A percentile compares a stretch with the other conserved stretches of the same genome.
Evolutionary conservation across 1,140 invertebrate genomes (phyloP).

Genomic region (Drosophila leontia): DNA sequence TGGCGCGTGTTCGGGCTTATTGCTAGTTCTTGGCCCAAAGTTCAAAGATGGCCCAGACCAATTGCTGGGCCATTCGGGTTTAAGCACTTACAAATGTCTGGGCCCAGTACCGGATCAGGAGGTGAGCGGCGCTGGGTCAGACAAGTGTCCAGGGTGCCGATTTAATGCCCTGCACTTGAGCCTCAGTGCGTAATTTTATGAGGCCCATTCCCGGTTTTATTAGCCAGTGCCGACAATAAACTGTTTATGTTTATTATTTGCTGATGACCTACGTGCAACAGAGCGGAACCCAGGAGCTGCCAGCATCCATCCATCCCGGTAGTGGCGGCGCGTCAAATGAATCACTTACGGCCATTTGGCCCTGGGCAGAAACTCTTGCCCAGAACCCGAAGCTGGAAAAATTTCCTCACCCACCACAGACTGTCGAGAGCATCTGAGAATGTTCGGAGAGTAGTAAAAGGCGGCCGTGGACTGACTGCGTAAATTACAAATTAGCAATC

Average conservation of each 20-base stretch:
- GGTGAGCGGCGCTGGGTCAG: conserved; percentile 12
- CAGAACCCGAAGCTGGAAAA: background rate
- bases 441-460: conserved; percentile 64
- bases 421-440: conserved; percentile 44
- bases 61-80: conserved; percentile 60
- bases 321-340: conserved; percentile 71
- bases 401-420: background rate
- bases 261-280: conserved; percentile 82
- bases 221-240: conserved; percentile 80
- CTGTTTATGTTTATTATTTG: conserved; percentile 84
- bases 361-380: conserved; percentile 40
- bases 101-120: background rate
- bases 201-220: conserved; percentile 77
- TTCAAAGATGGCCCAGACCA: conserved; percentile 35
- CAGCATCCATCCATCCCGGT: conserved; percentile 22
- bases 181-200: conserved; percentile 79
- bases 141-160: conserved; percentile 52
- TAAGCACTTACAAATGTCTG: conserved; percentile 53
- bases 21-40: conserved; percentile 19
- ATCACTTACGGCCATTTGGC: conserved; percentile 75
- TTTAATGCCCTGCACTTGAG: conserved; percentile 79
- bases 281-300: conserved; percentile 31
- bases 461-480: conserved; percentile 72
- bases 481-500: conserved; percentile 84
- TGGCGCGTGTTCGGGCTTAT: conserved; percentile 37